Evolutionary conservation across 2,113 vertebrate species (phyloP).

Genomic region (Panthera tigris): DNA sequence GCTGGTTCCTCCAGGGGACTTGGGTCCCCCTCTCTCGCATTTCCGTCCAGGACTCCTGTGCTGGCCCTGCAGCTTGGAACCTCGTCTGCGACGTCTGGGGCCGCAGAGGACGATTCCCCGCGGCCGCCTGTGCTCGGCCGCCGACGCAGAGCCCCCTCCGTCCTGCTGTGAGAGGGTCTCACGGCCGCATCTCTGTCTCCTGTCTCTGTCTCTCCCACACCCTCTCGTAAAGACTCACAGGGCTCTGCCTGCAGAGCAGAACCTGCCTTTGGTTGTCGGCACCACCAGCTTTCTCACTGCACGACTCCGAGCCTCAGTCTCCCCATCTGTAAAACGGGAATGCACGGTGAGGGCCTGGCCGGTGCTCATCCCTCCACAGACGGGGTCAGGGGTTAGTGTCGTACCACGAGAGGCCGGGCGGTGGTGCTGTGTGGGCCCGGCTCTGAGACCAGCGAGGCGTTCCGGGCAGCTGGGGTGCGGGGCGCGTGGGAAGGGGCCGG

Average conservation of each 20-base stretch:
- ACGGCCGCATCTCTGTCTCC: background rate
- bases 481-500: background rate
- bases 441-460: background rate
- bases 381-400: rapidly evolving
- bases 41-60: background rate
- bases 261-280: no score
- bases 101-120: rapidly evolving
- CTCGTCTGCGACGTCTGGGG: background rate
- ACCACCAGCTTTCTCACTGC: background rate
- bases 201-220: background rate
- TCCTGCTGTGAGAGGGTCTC: background rate
- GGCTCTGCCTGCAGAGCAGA: background rate
- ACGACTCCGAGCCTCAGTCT: background rate
- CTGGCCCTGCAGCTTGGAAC: background rate
- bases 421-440: background rate
- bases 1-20: background rate
- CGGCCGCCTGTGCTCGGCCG: rapidly evolving
- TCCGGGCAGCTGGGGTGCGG: rapidly evolving
- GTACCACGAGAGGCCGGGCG: rapidly evolving
- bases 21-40: rapidly evolving
- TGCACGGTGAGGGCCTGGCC: background rate
- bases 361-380: rapidly evolving
- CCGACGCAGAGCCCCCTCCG: rapidly evolving
- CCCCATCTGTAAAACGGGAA: background rate
- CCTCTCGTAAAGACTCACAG: background rate